phyloP scores from a whole-genome alignment of 2,113 vertebrate species.

The Sardina pilchardus region DNA sequence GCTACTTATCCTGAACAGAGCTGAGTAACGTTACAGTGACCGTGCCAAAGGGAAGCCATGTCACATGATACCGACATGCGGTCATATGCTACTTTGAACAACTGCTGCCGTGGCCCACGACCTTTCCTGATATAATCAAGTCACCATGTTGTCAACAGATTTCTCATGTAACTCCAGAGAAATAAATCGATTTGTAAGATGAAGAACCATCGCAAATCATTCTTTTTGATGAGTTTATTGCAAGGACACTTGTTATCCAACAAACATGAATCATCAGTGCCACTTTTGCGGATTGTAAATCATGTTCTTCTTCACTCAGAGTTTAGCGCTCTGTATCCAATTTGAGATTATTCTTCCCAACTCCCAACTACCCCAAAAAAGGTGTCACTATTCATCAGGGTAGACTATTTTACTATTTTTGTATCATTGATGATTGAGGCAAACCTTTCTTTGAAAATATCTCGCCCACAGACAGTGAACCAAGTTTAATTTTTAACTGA shows the following conservation, averaged over 20 bases:
- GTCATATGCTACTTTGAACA: neutral
- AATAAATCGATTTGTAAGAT: neutral
- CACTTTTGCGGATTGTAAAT: neutral
- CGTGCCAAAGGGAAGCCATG: conserved; percentile 5
- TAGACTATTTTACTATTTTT: neutral
- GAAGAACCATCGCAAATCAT: neutral
- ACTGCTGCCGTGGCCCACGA: neutral
- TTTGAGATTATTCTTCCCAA: no score
- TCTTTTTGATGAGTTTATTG: neutral
- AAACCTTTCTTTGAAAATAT: neutral
- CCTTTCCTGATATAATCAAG: conserved; percentile 7
- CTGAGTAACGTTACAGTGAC: neutral
- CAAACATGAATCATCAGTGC: neutral
- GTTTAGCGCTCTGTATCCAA: no score
- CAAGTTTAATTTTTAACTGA: neutral
- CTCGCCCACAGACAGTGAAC: neutral
- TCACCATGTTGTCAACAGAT: conserved; percentile 16
- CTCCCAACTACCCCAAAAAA: neutral
- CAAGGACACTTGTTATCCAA: neutral
- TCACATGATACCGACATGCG: neutral
- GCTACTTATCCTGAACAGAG: neutral
- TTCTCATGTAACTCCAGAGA: neutral
- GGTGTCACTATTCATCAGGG: neutral
- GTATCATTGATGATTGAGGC: neutral
- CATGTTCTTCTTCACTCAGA: no score